phyloP scores from a whole-genome alignment of 2,888 invertebrate species.

The Neria commutata region DNA sequence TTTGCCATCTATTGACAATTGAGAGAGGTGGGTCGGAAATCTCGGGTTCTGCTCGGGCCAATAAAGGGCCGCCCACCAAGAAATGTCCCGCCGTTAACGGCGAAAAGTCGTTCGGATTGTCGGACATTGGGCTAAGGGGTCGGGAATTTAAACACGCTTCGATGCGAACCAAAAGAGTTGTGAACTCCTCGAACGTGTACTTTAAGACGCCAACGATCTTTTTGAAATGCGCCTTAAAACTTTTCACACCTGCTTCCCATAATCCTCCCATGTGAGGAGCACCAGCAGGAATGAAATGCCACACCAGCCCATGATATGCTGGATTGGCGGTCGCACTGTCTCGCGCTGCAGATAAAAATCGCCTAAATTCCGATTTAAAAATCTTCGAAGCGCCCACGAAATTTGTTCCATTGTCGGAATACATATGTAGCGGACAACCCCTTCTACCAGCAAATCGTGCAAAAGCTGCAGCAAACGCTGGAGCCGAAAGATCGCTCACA shows the following conservation, averaged over 20 bases:
- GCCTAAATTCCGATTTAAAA: constrained; percentile 1
- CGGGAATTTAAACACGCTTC: constrained; percentile 17
- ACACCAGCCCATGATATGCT: background rate
- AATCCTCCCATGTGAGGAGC: constrained; percentile 10
- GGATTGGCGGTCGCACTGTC: too few species aligned
- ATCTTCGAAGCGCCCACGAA: constrained; percentile 10
- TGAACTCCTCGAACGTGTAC: constrained; percentile 19
- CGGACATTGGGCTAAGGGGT: constrained; percentile 10
- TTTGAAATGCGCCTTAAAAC: constrained; percentile 14
- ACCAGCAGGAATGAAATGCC: constrained; percentile 7
- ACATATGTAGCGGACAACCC: constrained; percentile 21
- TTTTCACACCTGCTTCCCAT: constrained; percentile 8
- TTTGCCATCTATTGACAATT: constrained; percentile 10
- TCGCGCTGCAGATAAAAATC: background rate
- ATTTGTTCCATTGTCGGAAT: constrained; percentile 26
- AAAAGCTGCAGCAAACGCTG: constrained; percentile 29
- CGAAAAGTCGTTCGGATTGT: background rate
- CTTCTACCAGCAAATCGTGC: constrained; percentile 19
- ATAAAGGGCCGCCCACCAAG: background rate
- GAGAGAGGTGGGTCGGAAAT: background rate
- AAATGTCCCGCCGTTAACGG: constrained; percentile 11
- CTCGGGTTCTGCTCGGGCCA: background rate
- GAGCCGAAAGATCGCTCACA: constrained; percentile 16
- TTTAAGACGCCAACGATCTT: constrained; percentile 5
- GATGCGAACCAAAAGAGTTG: constrained; percentile 7